Evolutionary conservation across 2,797 vertebrate genomes (phyloP), one percentile per base, ranked within the genome.

Genomic region (Columba guinea): DNA sequence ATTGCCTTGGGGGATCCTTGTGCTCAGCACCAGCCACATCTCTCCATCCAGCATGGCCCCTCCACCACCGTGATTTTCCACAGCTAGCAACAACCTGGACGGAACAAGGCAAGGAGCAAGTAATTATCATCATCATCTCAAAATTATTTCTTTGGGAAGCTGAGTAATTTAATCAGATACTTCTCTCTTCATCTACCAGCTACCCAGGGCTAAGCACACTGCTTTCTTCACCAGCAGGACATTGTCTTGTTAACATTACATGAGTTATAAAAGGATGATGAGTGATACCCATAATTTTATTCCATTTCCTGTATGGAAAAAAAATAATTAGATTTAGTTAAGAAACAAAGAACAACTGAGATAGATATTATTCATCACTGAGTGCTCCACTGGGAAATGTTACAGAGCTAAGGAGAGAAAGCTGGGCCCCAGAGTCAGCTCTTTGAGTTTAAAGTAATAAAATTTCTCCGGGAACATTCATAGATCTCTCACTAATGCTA

Each of bases 271-370:
- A 87, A 92, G 64, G 85, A 92, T 64, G 64, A 93, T 71, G 53
- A 91, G 35, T 22, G 67, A 93, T 96, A 80, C 55, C 71, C 82
- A 87, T 90, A 85, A 94, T 93, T 79, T 93, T 39, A 95, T 86
- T 86, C 73, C 26, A 92, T 84, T 95, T 95, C 91, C 94, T 93
- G 73, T 48, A 59, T 24, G 20, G 39, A 60, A 84, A 94, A 82
- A 74, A 71, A 59, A 53, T 44, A 91, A 94, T 96, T 78, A 69
- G 84, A 94, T 97, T 95, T 94, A 85, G 74, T 90, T 78, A 77
- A 91, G 80, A 87, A 90, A 91, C 90, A 20, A 89, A 77, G 27
- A 96, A 89, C 49, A 85, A 83, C 77, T 39, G 60, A 93, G 64
- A 28, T 83, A 76, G 63, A 27, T 85, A 76, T 91, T 95, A 91